Percentiles rank a stretch among this genome's conserved stretches.
These are phyloP conservation scores for Eublepharis macularius DNA, from an alignment of 2,113 vertebrate species.

Conservation along the genomic window DNA sequence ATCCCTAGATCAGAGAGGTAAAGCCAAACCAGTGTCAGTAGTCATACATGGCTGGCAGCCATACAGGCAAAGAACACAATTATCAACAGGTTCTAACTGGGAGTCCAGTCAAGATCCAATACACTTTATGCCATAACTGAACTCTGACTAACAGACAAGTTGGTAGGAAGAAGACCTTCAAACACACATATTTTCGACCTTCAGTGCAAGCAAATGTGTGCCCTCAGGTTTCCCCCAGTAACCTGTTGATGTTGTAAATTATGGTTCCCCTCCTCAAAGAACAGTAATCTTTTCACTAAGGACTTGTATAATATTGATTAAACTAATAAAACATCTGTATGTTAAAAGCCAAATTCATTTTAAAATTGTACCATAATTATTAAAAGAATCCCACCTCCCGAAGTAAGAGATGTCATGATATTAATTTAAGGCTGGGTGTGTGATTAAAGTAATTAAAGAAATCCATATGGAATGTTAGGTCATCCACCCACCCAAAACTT, in stretches of 20 bases:
- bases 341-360: neutral
- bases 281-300: neutral
- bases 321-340: constrained; percentile 33
- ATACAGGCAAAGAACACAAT: neutral
- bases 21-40: no score
- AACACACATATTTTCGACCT: no score
- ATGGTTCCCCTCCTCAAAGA: neutral
- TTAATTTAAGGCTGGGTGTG: constrained; percentile 43
- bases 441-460: constrained; percentile 64
- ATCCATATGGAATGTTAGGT: constrained; percentile 62
- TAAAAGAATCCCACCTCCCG: constrained; percentile 11
- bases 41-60: neutral
- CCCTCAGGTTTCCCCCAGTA: neutral
- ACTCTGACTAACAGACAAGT: no score
- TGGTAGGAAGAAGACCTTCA: neutral
- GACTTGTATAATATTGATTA: constrained; percentile 10
- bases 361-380: constrained; percentile 17
- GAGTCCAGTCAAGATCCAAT: neutral
- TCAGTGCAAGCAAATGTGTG: no score
- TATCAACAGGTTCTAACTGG: neutral
- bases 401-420: constrained; percentile 44
- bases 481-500: constrained; percentile 57
- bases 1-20: no score
- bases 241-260: neutral
- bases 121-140: neutral